Base-by-base conservation (phyloP, 2,113 vertebrate species). In the Alouatta palliata region DNA sequence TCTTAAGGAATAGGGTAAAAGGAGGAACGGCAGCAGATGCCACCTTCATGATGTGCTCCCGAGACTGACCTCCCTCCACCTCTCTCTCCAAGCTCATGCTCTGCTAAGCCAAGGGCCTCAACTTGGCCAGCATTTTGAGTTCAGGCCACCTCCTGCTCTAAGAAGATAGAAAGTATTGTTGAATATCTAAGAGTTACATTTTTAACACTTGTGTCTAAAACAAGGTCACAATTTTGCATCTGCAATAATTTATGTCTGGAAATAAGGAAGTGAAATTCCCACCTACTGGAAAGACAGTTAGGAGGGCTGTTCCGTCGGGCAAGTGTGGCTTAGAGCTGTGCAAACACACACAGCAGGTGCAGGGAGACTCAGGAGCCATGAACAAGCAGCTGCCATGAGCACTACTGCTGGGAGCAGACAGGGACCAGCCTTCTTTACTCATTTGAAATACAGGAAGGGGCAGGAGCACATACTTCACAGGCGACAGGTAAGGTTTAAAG, bases 231-330 rank as follows among this genome's bases (percentile, higher is more conserved):
- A 54, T 20, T 97, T 97, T 97, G 98, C 97, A 97, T 97, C 96
- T 98, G 97, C 77, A 49, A 96, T 95, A 92, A 96, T 97, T 97
- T 96, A 86, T 79, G 97, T 96, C 95, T 92, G 97, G 97, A 98
- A 98, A 98, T 93, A 98, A 95, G 97, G 98, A 98, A 97, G 96
- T 98, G 97, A 97, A 90, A 97, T 98, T 95, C 97, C 97, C 82
- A 95, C 87, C 96, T 92, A 96, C 97, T 97, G 98, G 97, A 98
- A 97, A 91, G 95, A 61, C 96, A 85, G 97, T 96, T 96, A 80
- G 27, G 4, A 70, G 58, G 89, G 43, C 58, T 20, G 64, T 43
- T 94, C 86, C 35, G 49, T 27, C n/a, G 91, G 94, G 93, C 79
- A 1, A 80, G 83, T 91, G 93, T 27, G 96, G 95, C 84, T 82